Evolutionary conservation across 2,113 vertebrate species (phyloP), one percentile per base, ranked within the genome.

Genomic region (Speoplatyrhinus poulsoni): DNA sequence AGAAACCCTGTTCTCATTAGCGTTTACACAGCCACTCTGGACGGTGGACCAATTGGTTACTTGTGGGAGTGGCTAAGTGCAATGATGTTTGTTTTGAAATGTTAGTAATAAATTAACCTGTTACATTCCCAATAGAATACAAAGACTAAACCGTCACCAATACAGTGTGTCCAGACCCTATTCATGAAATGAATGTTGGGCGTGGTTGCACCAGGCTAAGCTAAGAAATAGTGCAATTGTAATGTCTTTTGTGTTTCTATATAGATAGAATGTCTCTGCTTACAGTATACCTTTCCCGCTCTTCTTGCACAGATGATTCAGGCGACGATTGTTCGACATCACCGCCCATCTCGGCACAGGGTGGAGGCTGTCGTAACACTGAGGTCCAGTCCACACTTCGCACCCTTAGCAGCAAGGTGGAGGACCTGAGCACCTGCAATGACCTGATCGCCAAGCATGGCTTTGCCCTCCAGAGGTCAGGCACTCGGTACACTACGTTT

Each of bases 361-460:
- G 85, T 0, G 82, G 80, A n/a, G 77, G 89, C 12, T 90, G 94
- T 77, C 96, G 97, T 71, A 91, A 87, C 71, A 93, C 95, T 0
- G 98, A 99, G 86, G 86, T 99, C 72, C 97, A 99, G 90, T 95
- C 90, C 59, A 96, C 96, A 0, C 91, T 99, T 5, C 93, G 96
- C 13, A 96, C 93, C 0, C 88, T 99, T 0, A 93, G 91, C 81
- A 96, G 94, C 91, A 99, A 99, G 33, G 96, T 99, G 76, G 96
- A 99, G 77, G 97, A 99, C 65, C 92, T 99, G 66, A 93, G 93
- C 82, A 99, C 98, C 0, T 99, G 98, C 88, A 99, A 98, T 0
- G 98, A 99, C 90, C 92, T 99, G 36, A 98, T 99, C 0, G 95
- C 95, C 70, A 98, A 99, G 89, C 98, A 99, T 0, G 98, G 98